phyloP scores from a whole-genome alignment of 2,797 vertebrate genomes.

The Platyrinchus mystaceus region DNA sequence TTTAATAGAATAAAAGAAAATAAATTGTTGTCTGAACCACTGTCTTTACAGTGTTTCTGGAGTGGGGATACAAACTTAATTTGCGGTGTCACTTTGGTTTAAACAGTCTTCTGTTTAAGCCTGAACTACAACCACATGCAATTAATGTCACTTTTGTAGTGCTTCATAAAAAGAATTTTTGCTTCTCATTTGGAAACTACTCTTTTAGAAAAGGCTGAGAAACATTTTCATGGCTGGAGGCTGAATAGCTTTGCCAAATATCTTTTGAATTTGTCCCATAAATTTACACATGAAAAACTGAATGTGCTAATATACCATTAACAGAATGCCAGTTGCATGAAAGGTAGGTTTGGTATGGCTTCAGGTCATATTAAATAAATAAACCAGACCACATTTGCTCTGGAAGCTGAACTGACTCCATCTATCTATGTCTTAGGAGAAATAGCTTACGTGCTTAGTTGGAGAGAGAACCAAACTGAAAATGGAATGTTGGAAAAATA shows the following conservation, averaged over 20 bases:
- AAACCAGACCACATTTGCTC: neutral
- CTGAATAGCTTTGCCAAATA: neutral
- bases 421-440: neutral
- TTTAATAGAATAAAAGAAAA: constrained; percentile 60
- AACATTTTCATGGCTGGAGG: neutral
- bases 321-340: neutral
- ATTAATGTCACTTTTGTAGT: constrained; percentile 40
- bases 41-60: constrained; percentile 42
- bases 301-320: neutral
- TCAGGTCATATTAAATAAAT: neutral
- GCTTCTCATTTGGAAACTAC: constrained; percentile 2
- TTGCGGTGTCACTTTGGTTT: constrained; percentile 49
- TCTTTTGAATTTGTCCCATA: neutral
- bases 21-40: constrained; percentile 41
- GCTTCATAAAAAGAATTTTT: constrained; percentile 38
- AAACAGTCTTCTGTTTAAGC: constrained; percentile 44
- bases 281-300: neutral
- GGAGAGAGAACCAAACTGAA: neutral
- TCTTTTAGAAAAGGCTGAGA: neutral
- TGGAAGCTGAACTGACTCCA: neutral
- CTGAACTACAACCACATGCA: constrained; percentile 33
- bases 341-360: neutral
- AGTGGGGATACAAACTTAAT: constrained; percentile 31
- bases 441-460: neutral
- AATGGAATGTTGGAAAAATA: neutral